Conservation (phyloP, 2,888 invertebrate species). For the Eupithecia centaureata region DNA sequence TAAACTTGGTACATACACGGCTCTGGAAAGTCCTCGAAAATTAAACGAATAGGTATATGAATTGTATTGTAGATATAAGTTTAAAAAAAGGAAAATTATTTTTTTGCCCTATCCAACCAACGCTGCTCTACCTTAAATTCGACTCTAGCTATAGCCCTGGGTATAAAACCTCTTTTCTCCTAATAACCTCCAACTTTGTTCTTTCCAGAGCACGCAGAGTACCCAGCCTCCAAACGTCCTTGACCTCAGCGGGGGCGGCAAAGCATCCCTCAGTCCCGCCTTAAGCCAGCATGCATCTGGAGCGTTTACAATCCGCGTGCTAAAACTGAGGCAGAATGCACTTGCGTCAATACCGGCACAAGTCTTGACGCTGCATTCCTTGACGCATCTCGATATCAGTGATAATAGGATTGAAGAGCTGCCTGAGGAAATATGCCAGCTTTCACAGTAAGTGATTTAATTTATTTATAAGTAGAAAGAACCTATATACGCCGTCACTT, state of each 20-base stretch:
- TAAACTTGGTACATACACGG: no score
- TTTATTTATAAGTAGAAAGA: neutral
- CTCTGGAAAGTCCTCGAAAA: no score
- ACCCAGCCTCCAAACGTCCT: constrained; percentile 76
- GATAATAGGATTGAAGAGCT: constrained; percentile 87
- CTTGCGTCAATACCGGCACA: constrained; percentile 85
- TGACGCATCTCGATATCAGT: constrained; percentile 87
- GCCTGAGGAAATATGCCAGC: constrained; percentile 85
- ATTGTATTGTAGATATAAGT: no score
- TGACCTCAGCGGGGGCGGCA: constrained; percentile 73
- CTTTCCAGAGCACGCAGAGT: constrained; percentile 74
- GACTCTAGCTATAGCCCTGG: no score
- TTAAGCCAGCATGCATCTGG: constrained; percentile 66
- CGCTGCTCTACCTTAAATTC: no score
- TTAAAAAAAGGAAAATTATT: no score
- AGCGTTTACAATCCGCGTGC: constrained; percentile 70
- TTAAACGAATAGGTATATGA: no score
- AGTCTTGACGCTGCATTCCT: constrained; percentile 83
- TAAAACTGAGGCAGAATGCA: constrained; percentile 78
- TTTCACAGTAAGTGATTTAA: constrained; percentile 68
- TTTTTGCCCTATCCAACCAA: no score
- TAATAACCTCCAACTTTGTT: constrained; percentile 17
- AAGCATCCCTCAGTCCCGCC: constrained; percentile 64
- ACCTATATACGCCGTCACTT: no score
- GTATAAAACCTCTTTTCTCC: neutral